phyloP scores from a whole-genome alignment of 2,113 vertebrate species.

The Talpa occidentalis region DNA sequence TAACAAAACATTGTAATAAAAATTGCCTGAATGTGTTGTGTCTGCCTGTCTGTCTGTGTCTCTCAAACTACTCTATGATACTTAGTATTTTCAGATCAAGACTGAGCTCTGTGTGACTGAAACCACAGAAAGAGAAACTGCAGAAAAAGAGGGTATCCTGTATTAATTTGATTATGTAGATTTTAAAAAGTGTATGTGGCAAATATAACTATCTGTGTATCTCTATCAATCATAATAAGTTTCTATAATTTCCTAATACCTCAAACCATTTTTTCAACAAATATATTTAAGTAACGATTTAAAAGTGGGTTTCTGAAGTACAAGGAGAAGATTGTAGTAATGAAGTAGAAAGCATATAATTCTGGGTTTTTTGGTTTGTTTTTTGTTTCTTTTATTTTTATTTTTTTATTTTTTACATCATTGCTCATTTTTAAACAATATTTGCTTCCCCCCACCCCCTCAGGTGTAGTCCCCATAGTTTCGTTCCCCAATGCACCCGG shows the following conservation, averaged over 20 bases:
- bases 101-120: background rate
- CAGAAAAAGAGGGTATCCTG: background rate
- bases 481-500: no score
- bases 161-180: background rate
- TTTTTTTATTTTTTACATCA: no score
- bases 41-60: background rate
- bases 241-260: background rate
- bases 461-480: no score
- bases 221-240: background rate
- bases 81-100: background rate
- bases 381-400: no score
- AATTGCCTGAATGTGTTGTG: background rate
- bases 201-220: background rate
- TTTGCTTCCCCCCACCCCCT: no score
- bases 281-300: background rate
- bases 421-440: no score
- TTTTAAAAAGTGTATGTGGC: background rate
- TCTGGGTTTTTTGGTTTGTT: no score
- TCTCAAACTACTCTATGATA: background rate
- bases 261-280: slow-evolving; percentile 17
- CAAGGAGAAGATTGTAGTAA: background rate
- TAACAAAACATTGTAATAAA: background rate
- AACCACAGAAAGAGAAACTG: background rate
- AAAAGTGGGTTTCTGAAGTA: background rate
- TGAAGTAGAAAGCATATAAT: background rate